Conservation (phyloP, 2,113 vertebrate genomes). For the Ptilonorhynchus violaceus region DNA sequence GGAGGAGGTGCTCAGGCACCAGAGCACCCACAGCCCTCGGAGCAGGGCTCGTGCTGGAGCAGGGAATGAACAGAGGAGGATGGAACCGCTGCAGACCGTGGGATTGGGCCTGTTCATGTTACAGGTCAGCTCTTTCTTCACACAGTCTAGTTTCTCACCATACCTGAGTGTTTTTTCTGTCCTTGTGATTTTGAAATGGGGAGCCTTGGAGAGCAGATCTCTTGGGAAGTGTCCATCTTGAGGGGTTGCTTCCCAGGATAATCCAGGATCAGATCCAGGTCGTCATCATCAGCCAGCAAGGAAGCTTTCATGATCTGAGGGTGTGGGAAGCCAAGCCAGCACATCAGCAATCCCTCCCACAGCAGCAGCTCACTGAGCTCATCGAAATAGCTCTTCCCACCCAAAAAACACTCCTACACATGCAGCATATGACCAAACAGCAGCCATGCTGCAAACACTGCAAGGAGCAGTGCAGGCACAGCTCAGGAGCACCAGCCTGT, state of each 20-base stretch:
- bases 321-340: neutral
- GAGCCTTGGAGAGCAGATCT: conserved; percentile 79
- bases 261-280: conserved; percentile 76
- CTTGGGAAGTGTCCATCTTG: conserved; percentile 67
- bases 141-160: neutral
- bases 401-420: no score
- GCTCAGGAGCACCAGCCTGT: neutral
- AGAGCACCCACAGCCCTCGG: fast-evolving
- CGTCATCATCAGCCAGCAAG: conserved; percentile 89
- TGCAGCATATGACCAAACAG: neutral
- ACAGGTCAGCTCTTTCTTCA: neutral
- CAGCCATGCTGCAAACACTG: neutral
- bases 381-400: neutral
- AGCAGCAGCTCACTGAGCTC: neutral
- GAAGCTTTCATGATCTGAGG: conserved; percentile 96
- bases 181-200: conserved; percentile 72
- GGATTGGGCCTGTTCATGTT: neutral
- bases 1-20: neutral
- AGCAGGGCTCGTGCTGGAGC: fast-evolving
- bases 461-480: neutral
- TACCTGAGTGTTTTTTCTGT: conserved; percentile 76
- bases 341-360: neutral
- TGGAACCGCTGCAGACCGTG: neutral
- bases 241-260: conserved; percentile 36
- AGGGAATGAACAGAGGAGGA: neutral